phyloP scores from a whole-genome alignment of 2,113 vertebrate species.

The Polypterus bichir region DNA sequence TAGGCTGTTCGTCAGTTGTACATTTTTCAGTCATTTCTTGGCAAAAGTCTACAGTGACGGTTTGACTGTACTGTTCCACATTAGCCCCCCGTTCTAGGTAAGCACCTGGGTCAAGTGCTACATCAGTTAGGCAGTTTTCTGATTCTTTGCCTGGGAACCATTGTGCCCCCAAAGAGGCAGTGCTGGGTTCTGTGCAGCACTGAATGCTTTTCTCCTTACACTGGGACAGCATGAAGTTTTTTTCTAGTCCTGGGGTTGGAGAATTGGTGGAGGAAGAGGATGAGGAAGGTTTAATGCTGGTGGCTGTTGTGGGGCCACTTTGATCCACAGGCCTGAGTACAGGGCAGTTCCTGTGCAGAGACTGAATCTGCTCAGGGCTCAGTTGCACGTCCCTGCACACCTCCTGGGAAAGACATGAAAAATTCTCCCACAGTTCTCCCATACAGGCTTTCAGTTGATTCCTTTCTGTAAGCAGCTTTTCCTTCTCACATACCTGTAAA shows the following conservation, averaged over 20 bases:
- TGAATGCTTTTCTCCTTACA: conserved; percentile 53
- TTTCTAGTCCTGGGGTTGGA: conserved; percentile 57
- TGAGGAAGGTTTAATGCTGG: conserved; percentile 57
- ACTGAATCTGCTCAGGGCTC: conserved; percentile 90
- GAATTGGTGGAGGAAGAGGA: conserved; percentile 52
- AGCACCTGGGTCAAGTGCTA: conserved; percentile 47
- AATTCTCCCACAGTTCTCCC: conserved; percentile 95
- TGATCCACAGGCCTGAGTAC: conserved; percentile 71
- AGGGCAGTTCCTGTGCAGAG: conserved; percentile 87
- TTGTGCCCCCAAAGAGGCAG: conserved; percentile 42
- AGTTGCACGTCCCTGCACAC: conserved; percentile 89
- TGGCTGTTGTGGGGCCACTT: conserved; percentile 24
- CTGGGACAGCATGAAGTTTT: conserved; percentile 57
- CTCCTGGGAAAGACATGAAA: conserved; percentile 96
- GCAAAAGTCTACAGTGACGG: conserved; percentile 96
- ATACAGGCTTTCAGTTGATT: conserved; percentile 95
- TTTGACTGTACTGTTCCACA: conserved; percentile 73
- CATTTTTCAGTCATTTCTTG: conserved; percentile 99
- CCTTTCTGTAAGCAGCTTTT: conserved; percentile 88
- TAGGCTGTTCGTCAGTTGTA: conserved; percentile 94
- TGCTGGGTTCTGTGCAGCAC: conserved; percentile 59
- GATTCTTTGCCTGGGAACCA: conserved; percentile 48
- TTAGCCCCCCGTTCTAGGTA: conserved; percentile 61
- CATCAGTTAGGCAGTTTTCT: conserved; percentile 47
- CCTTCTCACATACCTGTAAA: conserved; percentile 88